These are phyloP conservation scores for Poeciliopsis gracilis DNA, from an alignment of 2,797 vertebrate genomes.

Conservation along the genomic window DNA sequence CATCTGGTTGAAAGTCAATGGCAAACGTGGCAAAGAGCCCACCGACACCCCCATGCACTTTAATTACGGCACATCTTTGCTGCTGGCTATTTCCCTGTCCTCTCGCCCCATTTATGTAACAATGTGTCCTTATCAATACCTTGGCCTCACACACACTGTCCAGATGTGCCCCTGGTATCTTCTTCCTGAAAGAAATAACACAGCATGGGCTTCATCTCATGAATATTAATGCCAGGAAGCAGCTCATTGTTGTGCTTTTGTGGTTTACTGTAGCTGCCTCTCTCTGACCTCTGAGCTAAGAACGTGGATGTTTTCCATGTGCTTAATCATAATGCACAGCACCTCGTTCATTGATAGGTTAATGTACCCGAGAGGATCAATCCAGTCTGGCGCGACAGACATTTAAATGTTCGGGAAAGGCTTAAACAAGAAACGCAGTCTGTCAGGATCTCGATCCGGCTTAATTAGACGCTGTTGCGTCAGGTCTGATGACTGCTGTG, in stretches of 20 bases:
- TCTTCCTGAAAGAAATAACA: slow-evolving; percentile 57
- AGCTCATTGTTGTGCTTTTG: slow-evolving; percentile 49
- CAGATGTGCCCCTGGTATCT: slow-evolving; percentile 60
- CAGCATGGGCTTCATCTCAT: slow-evolving; percentile 58
- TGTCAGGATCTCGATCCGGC: slow-evolving; percentile 47
- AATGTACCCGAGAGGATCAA: slow-evolving; percentile 71
- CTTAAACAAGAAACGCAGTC: slow-evolving; percentile 54
- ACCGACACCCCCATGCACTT: slow-evolving; percentile 62
- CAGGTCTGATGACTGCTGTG: slow-evolving; percentile 48
- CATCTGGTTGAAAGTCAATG: slow-evolving; percentile 75
- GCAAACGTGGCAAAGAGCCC: slow-evolving; percentile 72
- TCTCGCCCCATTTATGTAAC: slow-evolving; percentile 40
- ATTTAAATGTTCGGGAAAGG: slow-evolving; percentile 62
- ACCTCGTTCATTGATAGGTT: slow-evolving; percentile 66
- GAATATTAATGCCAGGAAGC: slow-evolving; percentile 65
- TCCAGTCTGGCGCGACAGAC: slow-evolving; percentile 59
- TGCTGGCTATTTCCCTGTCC: slow-evolving; percentile 43
- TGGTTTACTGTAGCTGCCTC: slow-evolving; percentile 59
- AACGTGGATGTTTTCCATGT: slow-evolving; percentile 60
- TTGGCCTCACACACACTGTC: slow-evolving; percentile 47
- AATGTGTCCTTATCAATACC: slow-evolving; percentile 66
- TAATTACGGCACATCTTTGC: slow-evolving; percentile 67
- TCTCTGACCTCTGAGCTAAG: slow-evolving; percentile 65
- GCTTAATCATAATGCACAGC: slow-evolving; percentile 72
- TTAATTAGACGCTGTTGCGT: slow-evolving; percentile 59